Percentiles rank a stretch among this genome's conserved stretches.
phyloP scores from a whole-genome alignment of 2,113 vertebrate species.

The Tringa solitaria region DNA sequence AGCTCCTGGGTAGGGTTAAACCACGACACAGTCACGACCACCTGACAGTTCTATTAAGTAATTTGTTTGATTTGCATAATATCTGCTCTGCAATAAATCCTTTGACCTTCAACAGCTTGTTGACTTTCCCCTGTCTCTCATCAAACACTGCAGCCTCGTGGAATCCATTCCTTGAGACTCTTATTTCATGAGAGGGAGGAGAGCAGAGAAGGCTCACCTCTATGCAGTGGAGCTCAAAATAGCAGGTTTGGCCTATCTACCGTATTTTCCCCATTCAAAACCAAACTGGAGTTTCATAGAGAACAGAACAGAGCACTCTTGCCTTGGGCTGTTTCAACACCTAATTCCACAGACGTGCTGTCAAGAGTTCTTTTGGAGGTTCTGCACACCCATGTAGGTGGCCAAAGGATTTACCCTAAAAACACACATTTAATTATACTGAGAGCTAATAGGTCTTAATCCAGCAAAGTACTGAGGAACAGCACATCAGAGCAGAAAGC shows the following conservation, averaged over 20 bases:
- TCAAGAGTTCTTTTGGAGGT: background rate
- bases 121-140: background rate
- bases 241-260: background rate
- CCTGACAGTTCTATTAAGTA: background rate
- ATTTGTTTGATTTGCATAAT: background rate
- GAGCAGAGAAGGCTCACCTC: background rate
- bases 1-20: background rate
- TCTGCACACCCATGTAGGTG: background rate
- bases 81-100: background rate
- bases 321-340: background rate
- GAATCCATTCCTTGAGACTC: background rate
- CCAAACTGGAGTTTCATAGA: background rate
- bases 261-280: background rate
- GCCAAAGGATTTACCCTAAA: background rate
- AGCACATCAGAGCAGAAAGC: background rate
- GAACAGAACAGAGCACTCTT: background rate
- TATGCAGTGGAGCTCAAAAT: background rate
- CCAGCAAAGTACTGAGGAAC: background rate
- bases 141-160: background rate
- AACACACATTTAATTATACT: background rate
- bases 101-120: background rate
- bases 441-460: background rate
- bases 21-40: background rate
- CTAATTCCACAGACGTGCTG: background rate
- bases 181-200: background rate